A percentile compares a stretch with the other conserved stretches of the same genome.
phyloP scores from a whole-genome alignment of 2,113 vertebrate species.

The Nycticebus coucang region DNA sequence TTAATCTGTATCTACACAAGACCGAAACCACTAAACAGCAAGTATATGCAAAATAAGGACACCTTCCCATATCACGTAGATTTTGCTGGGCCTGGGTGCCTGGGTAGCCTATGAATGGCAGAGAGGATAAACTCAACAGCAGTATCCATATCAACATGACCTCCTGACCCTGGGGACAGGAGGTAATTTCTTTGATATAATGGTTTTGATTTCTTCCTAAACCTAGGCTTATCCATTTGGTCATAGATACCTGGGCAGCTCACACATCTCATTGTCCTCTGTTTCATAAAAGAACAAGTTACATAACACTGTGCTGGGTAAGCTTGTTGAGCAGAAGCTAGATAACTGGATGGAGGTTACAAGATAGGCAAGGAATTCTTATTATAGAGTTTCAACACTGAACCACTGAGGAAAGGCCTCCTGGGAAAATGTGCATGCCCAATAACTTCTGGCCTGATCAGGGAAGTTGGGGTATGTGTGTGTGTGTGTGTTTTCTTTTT shows the following conservation, averaged over 20 bases:
- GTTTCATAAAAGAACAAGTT: not conserved
- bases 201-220: not conserved
- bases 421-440: not conserved
- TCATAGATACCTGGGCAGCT: not conserved
- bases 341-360: not conserved
- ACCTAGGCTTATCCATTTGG: not conserved
- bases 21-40: not conserved
- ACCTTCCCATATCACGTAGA: not conserved
- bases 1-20: not conserved
- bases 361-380: not conserved
- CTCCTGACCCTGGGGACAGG: not conserved
- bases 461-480: not conserved
- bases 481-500: too few relatives aligned
- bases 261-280: not conserved
- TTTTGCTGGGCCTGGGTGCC: not conserved
- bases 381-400: not conserved
- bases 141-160: not conserved
- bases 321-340: not conserved
- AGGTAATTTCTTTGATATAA: not conserved
- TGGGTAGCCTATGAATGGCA: not conserved
- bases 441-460: not conserved
- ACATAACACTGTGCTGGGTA: not conserved
- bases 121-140: not conserved
- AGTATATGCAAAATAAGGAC: not conserved
- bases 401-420: not conserved